Base-by-base conservation (phyloP, 2,888 invertebrate genomes). In the Odiellus spinosus region DNA sequence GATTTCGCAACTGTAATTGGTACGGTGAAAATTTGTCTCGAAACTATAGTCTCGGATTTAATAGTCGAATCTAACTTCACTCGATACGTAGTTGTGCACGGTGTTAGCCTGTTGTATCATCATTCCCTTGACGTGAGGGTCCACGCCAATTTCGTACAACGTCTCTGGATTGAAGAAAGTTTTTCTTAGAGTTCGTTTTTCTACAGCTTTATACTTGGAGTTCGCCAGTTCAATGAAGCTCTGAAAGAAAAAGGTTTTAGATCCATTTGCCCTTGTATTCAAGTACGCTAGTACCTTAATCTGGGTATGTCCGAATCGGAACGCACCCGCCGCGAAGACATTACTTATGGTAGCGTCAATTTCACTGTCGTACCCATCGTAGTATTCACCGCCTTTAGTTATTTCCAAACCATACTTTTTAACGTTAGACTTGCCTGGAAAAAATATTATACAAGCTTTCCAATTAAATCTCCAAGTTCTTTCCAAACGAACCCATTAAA, bases 401-500 rank as follows among this genome's bases (percentile, higher is more conserved):
- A 38, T 11, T 17, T 15, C 18, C 8, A 38, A 18, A 38, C 18
- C 18, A 38, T 38, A 2, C 18, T 38, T 38, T 4, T 38, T 15
- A 14, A 38, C 14, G 18, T 17, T 2, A 4, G 10, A 10, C 14
- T 38, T 38, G 14, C 38, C 38, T 38, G 14, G 8, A 38, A 3
- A 10, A 38, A 17, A 38, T 17, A 3, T 8, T 15, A 10, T 2
- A 10, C 14, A 15, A 38, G 17, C 8, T 10, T n/a, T n/a, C 38
- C 15, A 12, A n/a, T 10, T 20, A 10, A 19, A 11, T 20, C 18
- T 20, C 3, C 10, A 38, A 38, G 3, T 12, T 10, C 2, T 38
- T 38, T 3, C 49, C 3, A 44, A 55, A 17, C 38, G 15, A 17
- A 1, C 66, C 88, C 10, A 95, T 73, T 41, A 95, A 71, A 45